Conservation (phyloP, 2,113 vertebrate genomes). For the Hyaena hyaena region DNA sequence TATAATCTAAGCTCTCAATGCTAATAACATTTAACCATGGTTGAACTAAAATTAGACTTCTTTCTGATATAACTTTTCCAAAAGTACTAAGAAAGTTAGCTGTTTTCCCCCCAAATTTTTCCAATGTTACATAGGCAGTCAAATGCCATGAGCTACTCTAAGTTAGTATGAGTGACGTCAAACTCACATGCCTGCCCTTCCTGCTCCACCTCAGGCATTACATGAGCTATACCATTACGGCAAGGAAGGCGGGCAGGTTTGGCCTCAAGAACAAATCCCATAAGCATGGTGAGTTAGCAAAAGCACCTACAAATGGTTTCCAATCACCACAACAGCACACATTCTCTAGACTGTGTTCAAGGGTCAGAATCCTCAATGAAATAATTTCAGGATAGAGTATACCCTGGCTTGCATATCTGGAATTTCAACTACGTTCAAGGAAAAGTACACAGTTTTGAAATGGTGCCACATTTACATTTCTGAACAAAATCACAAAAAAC, state of each 20-base stretch:
- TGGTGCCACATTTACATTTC: not conserved
- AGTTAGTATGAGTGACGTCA: not conserved
- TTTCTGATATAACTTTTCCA: conserved; percentile 25
- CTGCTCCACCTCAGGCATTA: not conserved
- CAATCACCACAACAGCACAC: not conserved
- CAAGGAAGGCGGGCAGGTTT: not conserved
- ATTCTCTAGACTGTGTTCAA: not conserved
- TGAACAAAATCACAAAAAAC: conserved; percentile 47
- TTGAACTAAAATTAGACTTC: conserved; percentile 30
- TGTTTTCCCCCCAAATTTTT: not conserved
- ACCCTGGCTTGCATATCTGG: not conserved
- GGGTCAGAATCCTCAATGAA: conserved; percentile 7
- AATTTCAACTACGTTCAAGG: not conserved
- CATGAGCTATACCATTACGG: not conserved
- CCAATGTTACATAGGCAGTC: not conserved
- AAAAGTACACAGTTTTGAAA: conserved; percentile 24
- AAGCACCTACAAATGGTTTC: not conserved
- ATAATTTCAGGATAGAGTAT: not conserved
- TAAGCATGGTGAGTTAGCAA: not conserved
- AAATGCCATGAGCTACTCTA: conserved; percentile 51
- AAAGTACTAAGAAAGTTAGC: conserved; percentile 27
- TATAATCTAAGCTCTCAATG: conserved; percentile 7
- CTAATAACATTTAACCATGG: not conserved
- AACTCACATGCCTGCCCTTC: not conserved
- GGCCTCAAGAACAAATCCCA: not conserved